Evolutionary conservation across 2,797 vertebrate species (phyloP).

Genomic region (Phoxinus dragarum): DNA sequence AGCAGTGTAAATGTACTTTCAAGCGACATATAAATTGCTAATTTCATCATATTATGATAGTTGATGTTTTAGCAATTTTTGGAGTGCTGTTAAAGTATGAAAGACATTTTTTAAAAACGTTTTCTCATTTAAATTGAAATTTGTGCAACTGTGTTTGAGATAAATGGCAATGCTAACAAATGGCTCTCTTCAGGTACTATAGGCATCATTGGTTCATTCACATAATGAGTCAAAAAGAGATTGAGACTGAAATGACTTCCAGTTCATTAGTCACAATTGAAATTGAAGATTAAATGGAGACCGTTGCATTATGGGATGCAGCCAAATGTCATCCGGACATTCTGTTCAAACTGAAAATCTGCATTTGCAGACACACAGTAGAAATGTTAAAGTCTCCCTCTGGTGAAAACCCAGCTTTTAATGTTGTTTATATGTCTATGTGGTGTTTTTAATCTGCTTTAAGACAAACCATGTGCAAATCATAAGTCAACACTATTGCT

Average conservation of each 20-base stretch:
- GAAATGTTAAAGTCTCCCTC: neutral
- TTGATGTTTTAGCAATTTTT: neutral
- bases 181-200: too few relatives aligned
- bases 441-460: too few relatives aligned
- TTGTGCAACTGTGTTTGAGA: neutral
- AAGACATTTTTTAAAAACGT: neutral
- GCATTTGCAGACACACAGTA: neutral
- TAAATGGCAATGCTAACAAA: neutral
- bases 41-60: neutral
- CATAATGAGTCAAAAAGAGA: slow-evolving; percentile 4
- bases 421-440: too few relatives aligned
- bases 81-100: neutral
- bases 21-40: neutral
- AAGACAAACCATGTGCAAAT: too few relatives aligned
- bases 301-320: neutral
- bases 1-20: neutral
- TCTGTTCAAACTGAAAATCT: neutral
- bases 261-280: slow-evolving; percentile 8
- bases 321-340: neutral
- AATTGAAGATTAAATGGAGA: neutral
- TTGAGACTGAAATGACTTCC: neutral
- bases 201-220: neutral
- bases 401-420: too few relatives aligned
- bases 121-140: neutral
- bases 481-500: too few relatives aligned